Evolutionary conservation across 2,113 vertebrate genomes (phyloP).

Genomic region (Lamprologus speciosus): DNA sequence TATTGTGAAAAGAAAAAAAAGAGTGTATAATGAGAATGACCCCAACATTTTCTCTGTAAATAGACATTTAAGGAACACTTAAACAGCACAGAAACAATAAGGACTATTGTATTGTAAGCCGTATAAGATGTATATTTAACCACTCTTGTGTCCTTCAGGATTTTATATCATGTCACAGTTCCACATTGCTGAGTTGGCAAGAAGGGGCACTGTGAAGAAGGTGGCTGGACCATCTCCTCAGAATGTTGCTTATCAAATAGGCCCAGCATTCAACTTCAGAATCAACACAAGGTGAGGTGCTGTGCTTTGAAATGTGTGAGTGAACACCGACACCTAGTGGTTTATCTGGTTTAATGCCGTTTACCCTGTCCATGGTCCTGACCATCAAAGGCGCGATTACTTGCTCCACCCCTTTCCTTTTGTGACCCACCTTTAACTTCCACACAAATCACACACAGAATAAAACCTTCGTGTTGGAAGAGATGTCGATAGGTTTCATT

Average conservation of each 20-base stretch:
- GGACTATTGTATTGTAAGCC: not conserved
- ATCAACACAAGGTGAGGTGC: slow-evolving; percentile 79
- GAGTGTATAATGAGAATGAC: not conserved
- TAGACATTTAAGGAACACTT: not conserved
- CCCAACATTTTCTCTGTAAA: not conserved
- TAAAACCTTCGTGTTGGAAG: not conserved
- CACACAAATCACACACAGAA: not conserved
- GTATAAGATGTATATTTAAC: not conserved
- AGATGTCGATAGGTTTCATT: not conserved
- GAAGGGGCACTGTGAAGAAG: slow-evolving; percentile 73
- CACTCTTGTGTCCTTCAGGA: slow-evolving; percentile 56
- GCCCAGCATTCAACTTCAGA: slow-evolving; percentile 79
- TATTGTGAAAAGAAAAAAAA: not conserved
- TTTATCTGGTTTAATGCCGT: slow-evolving; percentile 12
- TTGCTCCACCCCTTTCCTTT: not conserved
- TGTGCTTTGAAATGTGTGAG: not conserved
- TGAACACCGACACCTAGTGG: slow-evolving; percentile 55
- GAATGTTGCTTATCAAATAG: slow-evolving; percentile 78
- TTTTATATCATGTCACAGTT: slow-evolving; percentile 90
- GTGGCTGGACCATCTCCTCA: slow-evolving; percentile 74
- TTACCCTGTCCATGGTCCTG: slow-evolving; percentile 75
- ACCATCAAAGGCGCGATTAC: slow-evolving; percentile 12
- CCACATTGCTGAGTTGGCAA: slow-evolving; percentile 81
- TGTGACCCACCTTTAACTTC: not conserved
- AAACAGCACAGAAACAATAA: not conserved